Percentiles rank a stretch among this genome's conserved stretches.
phyloP scores from a whole-genome alignment of 1,140 invertebrate species.

The Drosophila kanapiae region DNA sequence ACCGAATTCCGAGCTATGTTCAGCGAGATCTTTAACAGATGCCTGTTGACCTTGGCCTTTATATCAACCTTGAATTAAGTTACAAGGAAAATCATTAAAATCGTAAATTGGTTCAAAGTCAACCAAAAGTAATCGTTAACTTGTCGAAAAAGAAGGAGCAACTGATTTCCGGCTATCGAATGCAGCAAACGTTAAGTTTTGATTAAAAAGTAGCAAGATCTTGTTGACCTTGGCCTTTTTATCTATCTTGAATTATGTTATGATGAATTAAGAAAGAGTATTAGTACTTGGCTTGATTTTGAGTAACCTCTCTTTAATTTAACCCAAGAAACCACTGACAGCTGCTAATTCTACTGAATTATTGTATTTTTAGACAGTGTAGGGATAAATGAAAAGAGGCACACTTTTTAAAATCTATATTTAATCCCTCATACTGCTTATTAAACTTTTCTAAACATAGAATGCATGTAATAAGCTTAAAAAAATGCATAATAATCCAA shows the following conservation, averaged over 20 bases:
- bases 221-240: neutral
- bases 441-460: constrained; percentile 4
- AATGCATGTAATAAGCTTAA: neutral
- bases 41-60: too few species aligned
- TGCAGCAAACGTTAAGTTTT: too few species aligned
- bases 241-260: neutral
- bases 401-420: constrained; percentile 4
- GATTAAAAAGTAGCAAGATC: too few species aligned
- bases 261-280: neutral
- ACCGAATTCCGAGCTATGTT: too few species aligned
- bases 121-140: too few species aligned
- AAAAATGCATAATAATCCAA: neutral
- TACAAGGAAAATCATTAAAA: too few species aligned
- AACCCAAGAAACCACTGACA: neutral
- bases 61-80: too few species aligned
- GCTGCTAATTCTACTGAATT: constrained; percentile 3
- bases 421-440: neutral
- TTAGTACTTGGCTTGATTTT: neutral
- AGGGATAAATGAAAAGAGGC: constrained; percentile 5
- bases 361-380: neutral
- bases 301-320: neutral
- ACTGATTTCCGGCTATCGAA: too few species aligned
- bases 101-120: too few species aligned
- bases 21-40: too few species aligned
- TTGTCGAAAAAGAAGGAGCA: too few species aligned